These are phyloP conservation scores for Papilio elwesi DNA, from an alignment of 2,888 invertebrate species.

Conservation along the genomic window DNA sequence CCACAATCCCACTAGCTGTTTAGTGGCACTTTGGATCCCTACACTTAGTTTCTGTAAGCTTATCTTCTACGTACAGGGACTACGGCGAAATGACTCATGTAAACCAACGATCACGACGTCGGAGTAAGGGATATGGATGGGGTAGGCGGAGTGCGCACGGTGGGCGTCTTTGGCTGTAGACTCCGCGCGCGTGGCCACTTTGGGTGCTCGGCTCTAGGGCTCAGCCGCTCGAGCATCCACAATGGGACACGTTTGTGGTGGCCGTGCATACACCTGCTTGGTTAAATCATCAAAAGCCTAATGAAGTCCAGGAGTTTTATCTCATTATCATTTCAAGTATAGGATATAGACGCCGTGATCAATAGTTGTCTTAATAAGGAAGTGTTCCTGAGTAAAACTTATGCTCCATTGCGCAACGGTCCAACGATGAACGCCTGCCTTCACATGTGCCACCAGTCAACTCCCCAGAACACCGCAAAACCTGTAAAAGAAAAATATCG, in stretches of 20 bases:
- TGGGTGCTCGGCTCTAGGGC: slow-evolving; percentile 49
- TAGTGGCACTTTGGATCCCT: neutral
- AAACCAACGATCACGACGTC: slow-evolving; percentile 34
- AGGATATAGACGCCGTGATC: slow-evolving; percentile 46
- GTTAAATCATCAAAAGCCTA: slow-evolving; percentile 27
- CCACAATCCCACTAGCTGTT: neutral
- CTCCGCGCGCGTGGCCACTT: slow-evolving; percentile 67
- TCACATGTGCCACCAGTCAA: neutral
- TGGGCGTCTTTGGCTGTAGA: slow-evolving; percentile 75
- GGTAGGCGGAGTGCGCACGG: slow-evolving; percentile 62
- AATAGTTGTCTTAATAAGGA: slow-evolving; percentile 43
- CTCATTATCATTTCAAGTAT: neutral
- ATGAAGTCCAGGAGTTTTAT: neutral
- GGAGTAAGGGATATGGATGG: slow-evolving; percentile 14
- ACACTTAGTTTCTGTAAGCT: neutral
- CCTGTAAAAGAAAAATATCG: slow-evolving; percentile 8
- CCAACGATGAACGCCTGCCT: slow-evolving; percentile 14
- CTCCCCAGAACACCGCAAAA: neutral
- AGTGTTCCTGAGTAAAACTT: neutral
- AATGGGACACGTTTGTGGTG: slow-evolving; percentile 62
- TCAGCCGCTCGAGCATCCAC: slow-evolving; percentile 51
- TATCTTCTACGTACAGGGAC: slow-evolving; percentile 3
- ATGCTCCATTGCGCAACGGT: neutral
- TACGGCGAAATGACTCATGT: slow-evolving; percentile 70
- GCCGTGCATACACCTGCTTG: slow-evolving; percentile 63